Percentiles rank a stretch among this genome's conserved stretches.
These are phyloP conservation scores for Onchidella celtica DNA, from an alignment of 2,888 invertebrate species.

Conservation along the genomic window DNA sequence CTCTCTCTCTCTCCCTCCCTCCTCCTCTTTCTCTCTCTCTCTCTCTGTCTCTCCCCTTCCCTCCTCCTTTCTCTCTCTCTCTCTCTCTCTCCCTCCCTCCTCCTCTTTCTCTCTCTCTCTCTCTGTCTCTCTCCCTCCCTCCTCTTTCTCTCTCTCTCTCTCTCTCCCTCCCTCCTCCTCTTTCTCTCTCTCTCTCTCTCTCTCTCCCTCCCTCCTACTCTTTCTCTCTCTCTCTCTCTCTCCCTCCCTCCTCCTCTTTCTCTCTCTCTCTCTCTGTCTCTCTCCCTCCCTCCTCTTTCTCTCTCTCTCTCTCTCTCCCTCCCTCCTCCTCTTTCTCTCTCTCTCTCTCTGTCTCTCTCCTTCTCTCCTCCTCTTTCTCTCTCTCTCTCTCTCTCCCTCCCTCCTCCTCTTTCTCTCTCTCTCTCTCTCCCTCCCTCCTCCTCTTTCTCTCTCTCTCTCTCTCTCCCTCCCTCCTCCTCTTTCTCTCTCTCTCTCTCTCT, in stretches of 20 bases:
- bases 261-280: constrained; percentile 26
- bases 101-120: neutral
- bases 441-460: neutral
- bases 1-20: neutral
- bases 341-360: constrained; percentile 20
- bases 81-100: neutral
- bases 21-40: neutral
- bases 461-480: constrained; percentile 2
- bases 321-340: neutral
- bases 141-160: neutral
- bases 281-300: constrained; percentile 18
- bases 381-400: neutral
- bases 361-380: neutral
- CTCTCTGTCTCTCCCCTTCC: no score
- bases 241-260: neutral
- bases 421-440: neutral
- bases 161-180: neutral
- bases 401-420: neutral
- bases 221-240: constrained; percentile 10
- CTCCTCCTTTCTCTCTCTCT: neutral
- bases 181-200: constrained; percentile 1
- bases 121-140: neutral
- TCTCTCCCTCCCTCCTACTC: neutral
- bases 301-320: constrained; percentile 13
- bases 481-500: constrained; percentile 7